These are phyloP conservation scores for Paramisgurnus dabryanus DNA, from an alignment of 2,113 vertebrate genomes.

Conservation along the genomic window DNA sequence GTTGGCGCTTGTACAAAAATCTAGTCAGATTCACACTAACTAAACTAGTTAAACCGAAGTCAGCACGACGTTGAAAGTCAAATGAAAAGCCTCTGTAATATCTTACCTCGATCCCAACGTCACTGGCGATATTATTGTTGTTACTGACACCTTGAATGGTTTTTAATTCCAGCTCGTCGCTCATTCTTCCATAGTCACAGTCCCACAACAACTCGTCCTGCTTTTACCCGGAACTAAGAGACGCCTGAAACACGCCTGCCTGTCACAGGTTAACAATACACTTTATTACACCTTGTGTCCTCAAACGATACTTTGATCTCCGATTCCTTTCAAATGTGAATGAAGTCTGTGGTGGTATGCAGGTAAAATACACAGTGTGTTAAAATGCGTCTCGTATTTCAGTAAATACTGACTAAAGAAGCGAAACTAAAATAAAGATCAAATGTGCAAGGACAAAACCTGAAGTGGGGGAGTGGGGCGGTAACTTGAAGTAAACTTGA, in stretches of 20 bases:
- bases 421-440: background rate
- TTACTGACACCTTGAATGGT: background rate
- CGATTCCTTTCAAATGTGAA: background rate
- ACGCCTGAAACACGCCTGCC: too few species aligned
- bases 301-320: background rate
- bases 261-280: background rate
- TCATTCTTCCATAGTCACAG: conserved; percentile 3
- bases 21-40: background rate
- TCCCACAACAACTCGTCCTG: background rate
- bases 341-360: background rate
- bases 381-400: background rate
- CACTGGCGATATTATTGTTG: conserved; percentile 33
- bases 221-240: conserved; percentile 48
- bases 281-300: background rate
- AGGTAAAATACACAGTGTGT: background rate
- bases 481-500: too few species aligned
- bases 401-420: background rate
- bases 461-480: too few species aligned
- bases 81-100: background rate
- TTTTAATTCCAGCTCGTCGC: conserved; percentile 22
- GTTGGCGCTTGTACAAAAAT: conserved; percentile 8
- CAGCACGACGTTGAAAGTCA: background rate
- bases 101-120: conserved; percentile 26
- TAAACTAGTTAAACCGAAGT: background rate
- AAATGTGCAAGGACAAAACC: background rate